Conservation (phyloP, 1,140 invertebrate genomes). For the Drosophila nigrodunni region DNA sequence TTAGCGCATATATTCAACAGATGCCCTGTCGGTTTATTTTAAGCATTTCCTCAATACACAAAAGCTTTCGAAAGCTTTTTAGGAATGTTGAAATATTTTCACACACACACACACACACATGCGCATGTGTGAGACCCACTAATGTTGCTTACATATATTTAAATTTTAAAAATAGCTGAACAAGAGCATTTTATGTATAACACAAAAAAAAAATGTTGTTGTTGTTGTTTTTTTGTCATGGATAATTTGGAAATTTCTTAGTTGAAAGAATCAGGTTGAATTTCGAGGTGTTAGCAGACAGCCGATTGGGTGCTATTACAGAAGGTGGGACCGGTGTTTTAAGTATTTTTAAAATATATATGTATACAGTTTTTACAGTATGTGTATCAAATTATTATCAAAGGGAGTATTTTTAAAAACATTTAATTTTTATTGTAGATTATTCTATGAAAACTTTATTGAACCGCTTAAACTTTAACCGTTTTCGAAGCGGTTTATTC, state of each 20-base stretch:
- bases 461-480: too few species aligned
- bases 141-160: slow-evolving; percentile 32
- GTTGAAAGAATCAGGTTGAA: slow-evolving; percentile 4
- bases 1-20: slow-evolving; percentile 65
- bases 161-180: slow-evolving; percentile 52
- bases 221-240: slow-evolving; percentile 31
- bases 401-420: too few species aligned
- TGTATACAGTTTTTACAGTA: background rate
- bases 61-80: background rate
- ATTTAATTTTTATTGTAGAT: too few species aligned
- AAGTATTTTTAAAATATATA: background rate
- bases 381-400: too few species aligned
- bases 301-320: slow-evolving; percentile 9
- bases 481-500: too few species aligned
- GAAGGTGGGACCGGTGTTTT: slow-evolving; percentile 21
- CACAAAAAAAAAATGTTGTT: slow-evolving; percentile 8
- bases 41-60: slow-evolving; percentile 45
- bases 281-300: slow-evolving; percentile 14
- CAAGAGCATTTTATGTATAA: slow-evolving; percentile 43
- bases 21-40: slow-evolving; percentile 62
- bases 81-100: slow-evolving; percentile 22
- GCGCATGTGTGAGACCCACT: slow-evolving; percentile 17
- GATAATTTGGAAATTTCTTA: slow-evolving; percentile 53
- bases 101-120: background rate
- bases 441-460: too few species aligned